phyloP scores from a whole-genome alignment of 2,888 invertebrate genomes.

The Noctua janthe region DNA sequence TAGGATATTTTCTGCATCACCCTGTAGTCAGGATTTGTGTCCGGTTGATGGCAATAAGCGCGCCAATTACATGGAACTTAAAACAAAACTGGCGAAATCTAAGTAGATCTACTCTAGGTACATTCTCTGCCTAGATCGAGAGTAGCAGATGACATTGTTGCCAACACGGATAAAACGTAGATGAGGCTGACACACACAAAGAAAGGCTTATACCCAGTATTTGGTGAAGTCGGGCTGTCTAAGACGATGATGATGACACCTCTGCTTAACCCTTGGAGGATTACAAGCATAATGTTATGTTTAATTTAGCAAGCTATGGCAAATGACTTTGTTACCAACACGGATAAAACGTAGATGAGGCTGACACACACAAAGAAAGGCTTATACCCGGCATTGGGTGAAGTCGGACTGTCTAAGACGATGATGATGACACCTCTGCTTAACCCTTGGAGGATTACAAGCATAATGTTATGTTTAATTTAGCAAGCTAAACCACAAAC shows the following conservation, averaged over 20 bases:
- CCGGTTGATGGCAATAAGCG: neutral
- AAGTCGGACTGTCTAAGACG: neutral
- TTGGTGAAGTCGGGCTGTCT: neutral
- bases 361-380: neutral
- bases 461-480: neutral
- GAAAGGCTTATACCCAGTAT: neutral
- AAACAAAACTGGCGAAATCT: neutral
- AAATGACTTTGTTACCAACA: neutral
- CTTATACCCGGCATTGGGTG: neutral
- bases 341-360: neutral
- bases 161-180: neutral
- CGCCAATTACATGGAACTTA: neutral
- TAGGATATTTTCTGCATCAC: neutral
- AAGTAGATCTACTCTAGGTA: neutral
- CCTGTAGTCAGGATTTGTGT: too few species aligned
- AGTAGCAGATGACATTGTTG: neutral
- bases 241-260: neutral
- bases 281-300: neutral
- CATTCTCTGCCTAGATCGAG: neutral
- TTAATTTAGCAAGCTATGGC: neutral
- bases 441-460: neutral
- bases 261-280: neutral
- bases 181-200: neutral
- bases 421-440: neutral
- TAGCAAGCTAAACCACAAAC: slow-evolving; percentile 14